Percentiles rank a stretch among this genome's conserved stretches.
Evolutionary conservation across 2,113 vertebrate species (phyloP).

Genomic region (Phaethornis superciliosus): DNA sequence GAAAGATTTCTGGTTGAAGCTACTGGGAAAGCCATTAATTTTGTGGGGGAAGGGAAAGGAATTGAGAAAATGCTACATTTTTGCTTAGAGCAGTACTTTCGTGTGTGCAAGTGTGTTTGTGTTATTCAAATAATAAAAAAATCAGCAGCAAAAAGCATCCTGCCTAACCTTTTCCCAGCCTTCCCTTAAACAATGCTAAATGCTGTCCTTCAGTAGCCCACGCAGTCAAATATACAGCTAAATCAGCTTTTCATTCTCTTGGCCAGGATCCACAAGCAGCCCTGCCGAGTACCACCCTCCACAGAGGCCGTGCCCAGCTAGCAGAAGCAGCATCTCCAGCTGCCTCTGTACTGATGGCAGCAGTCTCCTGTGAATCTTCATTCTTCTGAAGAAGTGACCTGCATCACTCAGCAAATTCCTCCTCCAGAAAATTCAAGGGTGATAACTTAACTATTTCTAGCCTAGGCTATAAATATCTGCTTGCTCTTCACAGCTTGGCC

Average conservation of each 20-base stretch:
- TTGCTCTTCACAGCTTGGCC: neutral
- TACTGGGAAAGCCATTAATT: constrained; percentile 30
- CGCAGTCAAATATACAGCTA: neutral
- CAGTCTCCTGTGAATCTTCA: neutral
- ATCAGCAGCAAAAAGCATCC: neutral
- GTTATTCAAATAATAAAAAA: constrained; percentile 26
- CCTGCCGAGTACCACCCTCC: neutral
- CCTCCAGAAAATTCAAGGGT: neutral
- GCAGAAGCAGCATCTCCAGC: neutral
- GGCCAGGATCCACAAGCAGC: neutral
- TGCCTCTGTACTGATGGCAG: neutral
- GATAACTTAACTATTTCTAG: neutral
- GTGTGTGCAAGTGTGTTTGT: neutral
- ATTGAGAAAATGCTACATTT: constrained; percentile 17
- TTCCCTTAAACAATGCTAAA: constrained; percentile 23
- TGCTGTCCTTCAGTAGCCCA: constrained; percentile 2
- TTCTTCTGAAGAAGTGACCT: neutral
- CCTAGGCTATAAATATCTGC: neutral
- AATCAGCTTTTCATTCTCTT: constrained; percentile 35
- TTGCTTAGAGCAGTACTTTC: constrained; percentile 30
- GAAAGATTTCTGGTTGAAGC: constrained; percentile 39
- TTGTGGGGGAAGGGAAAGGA: neutral
- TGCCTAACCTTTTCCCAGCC: neutral
- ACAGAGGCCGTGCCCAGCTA: fast-evolving
- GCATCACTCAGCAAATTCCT: neutral